A percentile compares a stretch with the other conserved stretches of the same genome.
Conservation (phyloP, 1,140 invertebrate genomes). For the Lineus longissimus region DNA sequence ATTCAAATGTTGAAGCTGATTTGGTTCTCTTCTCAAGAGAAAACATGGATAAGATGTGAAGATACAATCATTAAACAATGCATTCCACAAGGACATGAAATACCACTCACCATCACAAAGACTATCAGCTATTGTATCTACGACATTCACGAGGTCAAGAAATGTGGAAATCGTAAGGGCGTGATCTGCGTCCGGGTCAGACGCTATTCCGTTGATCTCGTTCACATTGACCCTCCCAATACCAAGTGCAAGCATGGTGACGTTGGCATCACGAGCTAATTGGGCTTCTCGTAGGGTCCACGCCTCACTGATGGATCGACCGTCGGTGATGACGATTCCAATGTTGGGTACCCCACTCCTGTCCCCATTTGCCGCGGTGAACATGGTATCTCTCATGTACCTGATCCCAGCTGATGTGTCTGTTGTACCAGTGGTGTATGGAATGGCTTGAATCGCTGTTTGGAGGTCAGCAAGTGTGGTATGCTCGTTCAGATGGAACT, state of each 20-base stretch:
- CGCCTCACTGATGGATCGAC: conserved; percentile 17
- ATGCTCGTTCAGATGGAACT: conserved; percentile 39
- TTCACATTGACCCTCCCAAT: conserved; percentile 36
- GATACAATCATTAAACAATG: too few species aligned
- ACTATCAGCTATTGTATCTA: too few species aligned
- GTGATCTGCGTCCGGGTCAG: conserved; percentile 33
- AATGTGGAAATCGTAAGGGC: conserved; percentile 32
- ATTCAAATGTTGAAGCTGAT: too few species aligned
- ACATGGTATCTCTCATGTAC: conserved; percentile 28
- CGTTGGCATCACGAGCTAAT: conserved; percentile 26
- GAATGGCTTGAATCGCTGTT: conserved; percentile 31
- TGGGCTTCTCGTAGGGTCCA: conserved; percentile 28
- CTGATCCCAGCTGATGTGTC: conserved; percentile 41
- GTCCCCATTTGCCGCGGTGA: conserved; percentile 21
- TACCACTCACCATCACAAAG: too few species aligned
- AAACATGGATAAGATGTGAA: too few species aligned
- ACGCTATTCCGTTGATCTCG: conserved; percentile 39
- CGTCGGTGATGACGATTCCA: conserved; percentile 28
- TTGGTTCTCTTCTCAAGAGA: too few species aligned
- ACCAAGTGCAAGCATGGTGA: conserved; percentile 41
- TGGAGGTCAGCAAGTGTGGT: too few species aligned
- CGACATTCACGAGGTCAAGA: too few species aligned
- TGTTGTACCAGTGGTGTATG: conserved; percentile 39
- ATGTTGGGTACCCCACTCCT: conserved; percentile 21
- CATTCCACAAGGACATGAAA: too few species aligned